Conservation (phyloP, 1,140 invertebrate species). For the Drosophila repleta region DNA sequence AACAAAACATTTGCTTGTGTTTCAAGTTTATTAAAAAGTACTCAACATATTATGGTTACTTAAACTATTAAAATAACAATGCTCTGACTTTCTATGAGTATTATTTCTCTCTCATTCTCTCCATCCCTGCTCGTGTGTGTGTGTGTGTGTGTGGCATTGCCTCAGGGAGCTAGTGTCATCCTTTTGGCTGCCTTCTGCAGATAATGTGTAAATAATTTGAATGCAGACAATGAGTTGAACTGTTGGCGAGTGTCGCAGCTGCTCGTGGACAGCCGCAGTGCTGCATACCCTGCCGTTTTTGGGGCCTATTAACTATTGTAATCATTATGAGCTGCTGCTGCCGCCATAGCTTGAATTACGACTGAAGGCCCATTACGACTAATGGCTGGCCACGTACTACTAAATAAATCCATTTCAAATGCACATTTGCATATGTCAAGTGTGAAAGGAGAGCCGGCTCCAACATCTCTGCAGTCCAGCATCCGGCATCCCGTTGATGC, state of each 20-base stretch:
- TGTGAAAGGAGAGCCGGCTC: conserved; percentile 26
- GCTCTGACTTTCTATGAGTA: conserved; percentile 11
- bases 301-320: conserved; percentile 1
- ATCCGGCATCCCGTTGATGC: conserved; percentile 35
- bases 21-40: conserved; percentile 83
- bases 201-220: conserved; percentile 74
- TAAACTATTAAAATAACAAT: conserved; percentile 81
- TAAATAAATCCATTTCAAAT: conserved; percentile 46
- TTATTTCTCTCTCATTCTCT: conserved; percentile 3
- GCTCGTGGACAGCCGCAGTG: conserved; percentile 5
- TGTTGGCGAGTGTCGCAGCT: conserved; percentile 20
- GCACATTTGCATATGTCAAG: conserved; percentile 60
- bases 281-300: background rate
- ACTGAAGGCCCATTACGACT: conserved; percentile 14
- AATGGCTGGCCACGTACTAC: conserved; percentile 41
- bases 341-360: conserved; percentile 21
- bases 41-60: conserved; percentile 82
- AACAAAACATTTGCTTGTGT: conserved; percentile 64
- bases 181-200: conserved; percentile 35
- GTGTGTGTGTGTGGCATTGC: background rate
- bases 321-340: conserved; percentile 1
- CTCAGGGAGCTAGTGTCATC: background rate
- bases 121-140: too few relatives aligned
- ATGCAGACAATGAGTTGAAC: conserved; percentile 41
- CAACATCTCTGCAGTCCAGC: conserved; percentile 1